A percentile compares a stretch with the other conserved stretches of the same genome.
These are phyloP conservation scores for Brachionus manjavacas DNA, from an alignment of 1,140 invertebrate species.

Conservation along the genomic window DNA sequence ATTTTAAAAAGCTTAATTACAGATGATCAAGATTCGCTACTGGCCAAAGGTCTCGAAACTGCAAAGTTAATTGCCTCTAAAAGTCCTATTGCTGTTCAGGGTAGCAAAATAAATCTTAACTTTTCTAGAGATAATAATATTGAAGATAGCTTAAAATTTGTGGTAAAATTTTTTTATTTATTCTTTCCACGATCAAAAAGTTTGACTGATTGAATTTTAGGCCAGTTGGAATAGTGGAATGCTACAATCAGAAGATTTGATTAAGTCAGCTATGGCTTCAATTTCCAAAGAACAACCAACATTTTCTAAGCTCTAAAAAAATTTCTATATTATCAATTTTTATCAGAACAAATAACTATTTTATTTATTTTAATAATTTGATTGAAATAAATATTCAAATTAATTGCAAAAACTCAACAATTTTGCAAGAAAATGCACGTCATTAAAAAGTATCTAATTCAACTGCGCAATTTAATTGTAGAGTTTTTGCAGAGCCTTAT, in stretches of 20 bases:
- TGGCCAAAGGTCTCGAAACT: slow-evolving; percentile 67
- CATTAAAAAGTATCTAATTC: too few relatives aligned
- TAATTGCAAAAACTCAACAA: too few relatives aligned
- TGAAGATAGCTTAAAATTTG: slow-evolving; percentile 75
- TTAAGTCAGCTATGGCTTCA: slow-evolving; percentile 70
- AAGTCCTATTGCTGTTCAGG: slow-evolving; percentile 88
- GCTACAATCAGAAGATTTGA: slow-evolving; percentile 84
- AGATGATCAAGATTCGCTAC: slow-evolving; percentile 64
- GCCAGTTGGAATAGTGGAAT: slow-evolving; percentile 72
- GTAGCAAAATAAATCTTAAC: slow-evolving; percentile 74
- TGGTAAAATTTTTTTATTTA: slow-evolving; percentile 64
- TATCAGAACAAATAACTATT: too few relatives aligned
- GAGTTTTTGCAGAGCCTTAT: too few relatives aligned
- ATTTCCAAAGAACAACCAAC: slow-evolving; percentile 62
- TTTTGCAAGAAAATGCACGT: too few relatives aligned
- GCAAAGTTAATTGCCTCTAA: slow-evolving; percentile 77
- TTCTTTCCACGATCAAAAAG: background rate
- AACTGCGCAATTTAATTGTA: too few relatives aligned
- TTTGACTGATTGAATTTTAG: slow-evolving; percentile 61
- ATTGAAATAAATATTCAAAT: too few relatives aligned
- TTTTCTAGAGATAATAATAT: slow-evolving; percentile 82
- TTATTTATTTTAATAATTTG: too few relatives aligned
- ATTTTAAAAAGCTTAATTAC: slow-evolving; percentile 62
- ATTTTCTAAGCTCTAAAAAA: slow-evolving; percentile 56
- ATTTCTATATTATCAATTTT: too few relatives aligned